Base-by-base conservation (phyloP, 2,888 invertebrate species). In the Cosmorhoe ocellata region DNA sequence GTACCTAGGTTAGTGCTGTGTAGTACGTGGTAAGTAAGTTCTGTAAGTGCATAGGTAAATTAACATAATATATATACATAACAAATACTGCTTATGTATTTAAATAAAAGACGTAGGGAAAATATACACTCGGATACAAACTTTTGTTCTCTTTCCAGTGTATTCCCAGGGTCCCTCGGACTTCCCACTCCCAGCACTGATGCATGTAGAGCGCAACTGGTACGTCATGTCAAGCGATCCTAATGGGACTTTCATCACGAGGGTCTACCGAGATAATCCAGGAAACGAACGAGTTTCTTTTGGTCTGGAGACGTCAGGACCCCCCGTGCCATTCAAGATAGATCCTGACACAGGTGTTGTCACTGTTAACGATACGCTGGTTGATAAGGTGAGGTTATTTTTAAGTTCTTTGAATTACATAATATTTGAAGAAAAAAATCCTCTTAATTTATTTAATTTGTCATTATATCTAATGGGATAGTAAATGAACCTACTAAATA, bases 131-230 rank as follows among this genome's bases (percentile, higher is more conserved):
- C n/a, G n/a, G n/a, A n/a, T n/a, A n/a, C 18, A 9, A 10, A 26
- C n/a, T 4, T 8, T 3, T 26, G 45, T 60, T 54, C 56, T 47
- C 61, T 47, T 86, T 79, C 9, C 83, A 88, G 86, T 69, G 63
- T 84, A 80, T 53, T 74, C 91, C 44, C 92, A 92, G 69, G 78
- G 79, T 45, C 89, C 86, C 40, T 73, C 78, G 9, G 79, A 77
- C 37, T 91, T 91, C 76, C 91, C 91, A 64, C 90, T 93, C n/a
- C 95, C 95, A 0, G 94, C 95, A 0, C 91, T 93, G 38, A 91
- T 95, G 69, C 92, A 92, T 66, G 91, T 95, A 24, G 92, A 93
- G 12, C 91, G 96, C 31, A 94, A 95, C 74, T 96, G 97, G 96
- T 90, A 92, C 43, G 93, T 96, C 50, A 91, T 91, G 55, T 94